A percentile compares a stretch with the other conserved stretches of the same genome.
These are phyloP conservation scores for Crotalus helleri DNA, from an alignment of 2,113 vertebrate genomes.

Conservation along the genomic window DNA sequence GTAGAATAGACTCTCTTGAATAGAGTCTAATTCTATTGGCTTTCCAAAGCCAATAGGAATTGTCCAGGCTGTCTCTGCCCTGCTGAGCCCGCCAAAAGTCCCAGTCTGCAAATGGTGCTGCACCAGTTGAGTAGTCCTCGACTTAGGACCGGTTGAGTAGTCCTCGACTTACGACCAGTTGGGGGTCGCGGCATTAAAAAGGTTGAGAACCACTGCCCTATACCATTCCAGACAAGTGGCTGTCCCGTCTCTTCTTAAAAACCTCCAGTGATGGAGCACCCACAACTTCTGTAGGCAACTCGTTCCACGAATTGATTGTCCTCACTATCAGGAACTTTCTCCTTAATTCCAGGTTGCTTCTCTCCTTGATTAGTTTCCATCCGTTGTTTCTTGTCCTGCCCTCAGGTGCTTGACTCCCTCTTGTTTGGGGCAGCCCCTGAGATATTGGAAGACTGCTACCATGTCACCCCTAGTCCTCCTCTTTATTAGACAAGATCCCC, in stretches of 20 bases:
- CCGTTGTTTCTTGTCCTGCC: background rate
- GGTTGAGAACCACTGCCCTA: no score
- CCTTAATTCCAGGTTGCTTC: background rate
- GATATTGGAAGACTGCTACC: background rate
- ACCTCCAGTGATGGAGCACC: background rate
- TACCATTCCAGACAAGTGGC: no score
- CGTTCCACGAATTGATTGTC: background rate
- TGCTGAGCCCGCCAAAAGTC: no score
- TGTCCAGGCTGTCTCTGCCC: no score
- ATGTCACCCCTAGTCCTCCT: background rate
- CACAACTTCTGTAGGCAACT: background rate
- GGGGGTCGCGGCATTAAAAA: no score
- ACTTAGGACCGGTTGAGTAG: no score
- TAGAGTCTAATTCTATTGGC: no score
- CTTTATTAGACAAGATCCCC: background rate
- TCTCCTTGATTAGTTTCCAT: background rate
- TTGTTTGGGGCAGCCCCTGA: background rate
- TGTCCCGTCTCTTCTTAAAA: background rate
- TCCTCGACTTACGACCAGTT: no score
- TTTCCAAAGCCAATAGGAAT: no score
- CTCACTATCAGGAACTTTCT: background rate
- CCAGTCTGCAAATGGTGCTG: no score
- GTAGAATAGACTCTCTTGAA: no score
- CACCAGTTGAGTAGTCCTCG: no score
- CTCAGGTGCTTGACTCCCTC: background rate